A percentile compares a stretch with the other conserved stretches of the same genome.
phyloP scores from a whole-genome alignment of 2,888 invertebrate genomes.

The Diplolepis rosae region DNA sequence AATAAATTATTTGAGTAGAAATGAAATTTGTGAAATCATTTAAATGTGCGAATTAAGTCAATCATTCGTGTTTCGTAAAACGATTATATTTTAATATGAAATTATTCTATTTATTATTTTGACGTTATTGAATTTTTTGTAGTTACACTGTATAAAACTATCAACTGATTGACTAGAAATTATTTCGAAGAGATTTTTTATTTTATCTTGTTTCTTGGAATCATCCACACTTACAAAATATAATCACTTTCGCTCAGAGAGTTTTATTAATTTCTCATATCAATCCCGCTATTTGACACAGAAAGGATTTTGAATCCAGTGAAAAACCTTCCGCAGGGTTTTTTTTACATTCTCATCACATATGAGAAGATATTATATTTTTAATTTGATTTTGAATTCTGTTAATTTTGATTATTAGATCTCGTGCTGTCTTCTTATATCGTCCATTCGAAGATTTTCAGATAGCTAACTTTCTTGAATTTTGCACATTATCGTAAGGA shows the following conservation, averaged over 20 bases:
- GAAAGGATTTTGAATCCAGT: not conserved
- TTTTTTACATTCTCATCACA: no score
- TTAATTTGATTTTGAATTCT: not conserved
- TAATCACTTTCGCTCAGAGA: constrained; percentile 52
- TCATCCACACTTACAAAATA: not conserved
- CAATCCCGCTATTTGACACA: not conserved
- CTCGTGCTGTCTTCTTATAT: constrained; percentile 22
- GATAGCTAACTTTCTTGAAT: constrained; percentile 21
- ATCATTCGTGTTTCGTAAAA: not conserved
- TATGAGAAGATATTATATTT: no score
- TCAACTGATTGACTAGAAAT: not conserved
- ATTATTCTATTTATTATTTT: not conserved
- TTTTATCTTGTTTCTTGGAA: no score
- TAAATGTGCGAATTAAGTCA: not conserved
- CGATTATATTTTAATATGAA: not conserved
- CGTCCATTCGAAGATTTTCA: not conserved
- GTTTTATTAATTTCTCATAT: constrained; percentile 66
- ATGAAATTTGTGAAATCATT: not conserved
- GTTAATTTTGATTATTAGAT: constrained; percentile 20
- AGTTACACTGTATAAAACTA: not conserved
- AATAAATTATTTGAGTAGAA: not conserved
- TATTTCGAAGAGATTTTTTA: not conserved
- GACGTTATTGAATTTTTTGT: not conserved
- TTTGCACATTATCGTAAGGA: constrained; percentile 20
- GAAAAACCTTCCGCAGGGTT: not conserved